Evolutionary conservation across 2,888 invertebrate genomes (phyloP), one percentile per base, ranked within the genome.

Genomic region (Noctuana brunneofusca): DNA sequence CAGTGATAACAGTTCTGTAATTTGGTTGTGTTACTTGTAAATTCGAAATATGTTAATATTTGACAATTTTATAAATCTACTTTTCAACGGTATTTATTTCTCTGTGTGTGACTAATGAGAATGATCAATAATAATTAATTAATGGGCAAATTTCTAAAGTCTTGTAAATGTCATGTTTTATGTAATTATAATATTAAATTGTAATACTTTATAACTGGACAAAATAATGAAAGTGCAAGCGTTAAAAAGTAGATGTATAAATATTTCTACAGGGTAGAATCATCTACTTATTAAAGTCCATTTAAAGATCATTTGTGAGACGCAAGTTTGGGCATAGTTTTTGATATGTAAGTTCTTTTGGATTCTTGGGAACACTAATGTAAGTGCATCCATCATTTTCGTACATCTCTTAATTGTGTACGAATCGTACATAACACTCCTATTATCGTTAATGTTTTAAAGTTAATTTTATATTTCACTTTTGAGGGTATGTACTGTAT

Each of bases 401-500:
- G 30, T 60, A 46, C 32, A 32, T 53, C 46, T n/a, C 41, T 35
- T 4, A n/a, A 14, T 46, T 46, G 30, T 53, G 52, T 53, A 20
- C 56, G 30, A 18, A 14, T 35, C 53, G 59, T 53, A 46, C 59
- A 24, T 24, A 53, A 53, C 52, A 46, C 41, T 59, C 59, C 52
- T 56, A 63, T 43, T 59, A 60, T 54, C 38, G 58, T 64, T 58
- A 58, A 64, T 41, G 38, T 49, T 64, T 60, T 60, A 49, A 62
- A 62, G 38, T 49, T 49, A 59, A 66, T 65, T 64, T 65, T 65
- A 66, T 65, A 65, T 66, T 66, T 53, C 65, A 64, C 59, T 69
- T 65, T 66, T 64, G 73, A 76, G 76, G 81, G 52, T 59, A 78
- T 82, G 77, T 81, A 81, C 83, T 87, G 86, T 87, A 79, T 86